Conservation (phyloP, 2,888 invertebrate species). For the Sthenelais limicola region DNA sequence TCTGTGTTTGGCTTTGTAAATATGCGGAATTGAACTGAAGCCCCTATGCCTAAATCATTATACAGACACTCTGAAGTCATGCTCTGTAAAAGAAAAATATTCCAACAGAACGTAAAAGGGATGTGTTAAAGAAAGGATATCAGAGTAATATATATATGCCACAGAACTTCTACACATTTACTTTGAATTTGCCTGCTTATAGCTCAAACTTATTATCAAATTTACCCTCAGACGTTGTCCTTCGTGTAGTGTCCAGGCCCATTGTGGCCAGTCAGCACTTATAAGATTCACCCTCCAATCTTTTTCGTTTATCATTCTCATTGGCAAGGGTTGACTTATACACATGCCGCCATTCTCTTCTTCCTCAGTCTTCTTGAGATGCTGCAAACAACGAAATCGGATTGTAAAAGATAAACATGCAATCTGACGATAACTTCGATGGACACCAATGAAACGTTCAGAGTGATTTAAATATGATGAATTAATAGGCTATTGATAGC, state of each 20-base stretch:
- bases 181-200: too few relatives aligned
- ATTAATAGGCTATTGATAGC: too few relatives aligned
- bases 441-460: too few relatives aligned
- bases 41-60: slow-evolving; percentile 6
- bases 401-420: too few relatives aligned
- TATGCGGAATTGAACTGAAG: slow-evolving; percentile 5
- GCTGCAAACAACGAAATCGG: not conserved
- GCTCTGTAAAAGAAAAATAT: not conserved
- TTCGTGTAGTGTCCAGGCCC: slow-evolving; percentile 5
- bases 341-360: slow-evolving; percentile 20
- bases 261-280: slow-evolving; percentile 5
- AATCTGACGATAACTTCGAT: too few relatives aligned
- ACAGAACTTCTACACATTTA: too few relatives aligned
- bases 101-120: not conserved
- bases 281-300: slow-evolving; percentile 29
- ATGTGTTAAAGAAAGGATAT: too few relatives aligned
- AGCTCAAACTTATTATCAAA: too few relatives aligned
- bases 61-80: not conserved
- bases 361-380: slow-evolving; percentile 8
- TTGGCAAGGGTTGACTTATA: slow-evolving; percentile 6
- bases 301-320: slow-evolving; percentile 20
- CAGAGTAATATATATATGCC: too few relatives aligned
- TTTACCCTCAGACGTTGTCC: slow-evolving; percentile 6
- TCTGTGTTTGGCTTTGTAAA: slow-evolving; percentile 15
- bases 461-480: too few relatives aligned